These are phyloP conservation scores for Hephaestus fuliginosus DNA, from an alignment of 2,797 vertebrate species.

Conservation along the genomic window DNA sequence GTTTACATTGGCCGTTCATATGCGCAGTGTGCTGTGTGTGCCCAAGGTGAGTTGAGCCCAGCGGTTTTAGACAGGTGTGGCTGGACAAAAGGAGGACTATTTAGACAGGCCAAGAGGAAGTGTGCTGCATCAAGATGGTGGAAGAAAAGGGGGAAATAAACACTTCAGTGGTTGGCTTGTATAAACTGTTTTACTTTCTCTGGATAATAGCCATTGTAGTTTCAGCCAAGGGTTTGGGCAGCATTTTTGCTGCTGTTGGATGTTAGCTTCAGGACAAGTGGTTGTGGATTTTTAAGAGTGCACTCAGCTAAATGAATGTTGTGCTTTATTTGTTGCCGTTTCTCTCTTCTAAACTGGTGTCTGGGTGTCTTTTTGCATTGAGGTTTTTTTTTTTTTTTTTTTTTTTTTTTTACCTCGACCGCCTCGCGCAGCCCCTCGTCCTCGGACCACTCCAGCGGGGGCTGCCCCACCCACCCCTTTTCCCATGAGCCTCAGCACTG, in stretches of 20 bases:
- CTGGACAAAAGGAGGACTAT: constrained; percentile 62
- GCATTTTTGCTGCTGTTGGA: constrained; percentile 56
- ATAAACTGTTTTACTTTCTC: constrained; percentile 55
- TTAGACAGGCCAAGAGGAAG: constrained; percentile 71
- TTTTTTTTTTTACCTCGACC: constrained; percentile 89
- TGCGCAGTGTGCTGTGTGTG: constrained; percentile 45
- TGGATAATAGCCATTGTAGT: constrained; percentile 45
- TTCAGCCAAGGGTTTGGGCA: constrained; percentile 42
- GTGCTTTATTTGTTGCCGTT: not conserved
- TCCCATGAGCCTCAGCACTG: constrained; percentile 95
- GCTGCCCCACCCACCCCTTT: constrained; percentile 88
- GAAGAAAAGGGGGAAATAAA: constrained; percentile 68
- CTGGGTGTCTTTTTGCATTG: not conserved
- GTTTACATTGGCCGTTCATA: constrained; percentile 70
- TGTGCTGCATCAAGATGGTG: constrained; percentile 70
- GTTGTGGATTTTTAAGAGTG: constrained; percentile 36
- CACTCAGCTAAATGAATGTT: constrained; percentile 16
- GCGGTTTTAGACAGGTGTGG: constrained; percentile 58
- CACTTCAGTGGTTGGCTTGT: constrained; percentile 59
- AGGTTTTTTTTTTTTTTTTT: no score
- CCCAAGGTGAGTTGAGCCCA: constrained; percentile 41
- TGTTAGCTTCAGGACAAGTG: constrained; percentile 29
- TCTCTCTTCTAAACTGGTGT: not conserved
- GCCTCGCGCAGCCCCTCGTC: constrained; percentile 90
- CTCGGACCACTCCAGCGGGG: constrained; percentile 87